Evolutionary conservation across 2,888 invertebrate species (phyloP).

Genomic region (Eudemis profundana): DNA sequence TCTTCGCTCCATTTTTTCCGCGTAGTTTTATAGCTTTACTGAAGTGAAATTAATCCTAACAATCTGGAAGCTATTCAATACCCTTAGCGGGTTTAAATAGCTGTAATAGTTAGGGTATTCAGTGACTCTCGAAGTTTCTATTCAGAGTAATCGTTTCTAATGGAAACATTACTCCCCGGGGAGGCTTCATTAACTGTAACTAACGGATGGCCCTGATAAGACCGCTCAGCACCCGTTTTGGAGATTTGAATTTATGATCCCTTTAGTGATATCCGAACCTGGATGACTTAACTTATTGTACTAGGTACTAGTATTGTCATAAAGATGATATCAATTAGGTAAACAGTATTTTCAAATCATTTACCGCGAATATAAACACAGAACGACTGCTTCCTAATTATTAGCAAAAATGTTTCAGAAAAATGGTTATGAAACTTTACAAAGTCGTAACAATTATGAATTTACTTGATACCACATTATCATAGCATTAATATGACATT

Average conservation of each 20-base stretch:
- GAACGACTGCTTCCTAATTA: no score
- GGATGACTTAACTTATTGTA: neutral
- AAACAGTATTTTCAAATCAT: no score
- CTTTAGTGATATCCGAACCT: neutral
- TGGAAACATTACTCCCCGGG: conserved; percentile 54
- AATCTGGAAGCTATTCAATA: conserved; percentile 27
- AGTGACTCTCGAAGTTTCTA: conserved; percentile 38
- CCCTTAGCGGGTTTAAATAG: conserved; percentile 29
- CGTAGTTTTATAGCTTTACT: no score
- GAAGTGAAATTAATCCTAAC: conserved; percentile 14
- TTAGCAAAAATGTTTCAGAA: no score
- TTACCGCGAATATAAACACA: no score
- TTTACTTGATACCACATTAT: no score
- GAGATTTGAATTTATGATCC: conserved; percentile 36
- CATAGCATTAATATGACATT: no score
- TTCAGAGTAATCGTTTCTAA: conserved; percentile 55
- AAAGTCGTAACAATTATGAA: no score
- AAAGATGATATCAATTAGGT: neutral
- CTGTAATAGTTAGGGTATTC: conserved; percentile 36
- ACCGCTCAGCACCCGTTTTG: conserved; percentile 43
- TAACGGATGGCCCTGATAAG: conserved; percentile 54
- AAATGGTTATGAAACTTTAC: no score
- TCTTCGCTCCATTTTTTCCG: no score
- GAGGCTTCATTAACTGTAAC: conserved; percentile 55
- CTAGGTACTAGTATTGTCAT: no score